phyloP scores from a whole-genome alignment of 2,888 invertebrate species.

The Bombylius discolor region DNA sequence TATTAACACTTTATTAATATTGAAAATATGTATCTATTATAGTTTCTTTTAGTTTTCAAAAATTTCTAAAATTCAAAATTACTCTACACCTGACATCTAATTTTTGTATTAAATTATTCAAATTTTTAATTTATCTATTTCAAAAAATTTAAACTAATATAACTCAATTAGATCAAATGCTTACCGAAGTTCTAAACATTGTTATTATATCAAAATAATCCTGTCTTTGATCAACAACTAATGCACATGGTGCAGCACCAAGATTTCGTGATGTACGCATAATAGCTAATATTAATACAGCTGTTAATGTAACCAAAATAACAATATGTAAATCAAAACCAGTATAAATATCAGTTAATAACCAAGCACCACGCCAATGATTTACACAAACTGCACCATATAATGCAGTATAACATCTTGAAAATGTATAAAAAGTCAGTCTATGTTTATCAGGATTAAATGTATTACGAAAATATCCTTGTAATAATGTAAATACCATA shows the following conservation, averaged over 20 bases:
- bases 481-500: slow-evolving; percentile 53
- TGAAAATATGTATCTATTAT: too few species aligned
- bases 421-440: slow-evolving; percentile 53
- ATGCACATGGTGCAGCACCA: slow-evolving; percentile 67
- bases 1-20: too few species aligned
- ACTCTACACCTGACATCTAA: too few species aligned
- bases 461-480: slow-evolving; percentile 45
- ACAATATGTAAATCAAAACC: slow-evolving; percentile 39
- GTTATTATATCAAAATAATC: slow-evolving; percentile 77
- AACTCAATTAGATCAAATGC: slow-evolving; percentile 20
- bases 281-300: slow-evolving; percentile 52
- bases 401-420: slow-evolving; percentile 59
- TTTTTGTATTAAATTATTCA: too few species aligned
- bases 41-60: too few species aligned
- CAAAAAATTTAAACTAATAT: too few species aligned
- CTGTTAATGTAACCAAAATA: slow-evolving; percentile 49
- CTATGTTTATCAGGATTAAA: slow-evolving; percentile 56
- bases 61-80: too few species aligned
- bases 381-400: slow-evolving; percentile 74
- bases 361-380: slow-evolving; percentile 80
- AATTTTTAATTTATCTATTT: too few species aligned
- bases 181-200: slow-evolving; percentile 69
- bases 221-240: slow-evolving; percentile 58
- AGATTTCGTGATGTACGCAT: slow-evolving; percentile 64
- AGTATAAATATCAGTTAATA: slow-evolving; percentile 54